Evolutionary conservation across 2,113 vertebrate species (phyloP), one percentile per base, ranked within the genome.

Genomic region (Oryzias celebensis): DNA sequence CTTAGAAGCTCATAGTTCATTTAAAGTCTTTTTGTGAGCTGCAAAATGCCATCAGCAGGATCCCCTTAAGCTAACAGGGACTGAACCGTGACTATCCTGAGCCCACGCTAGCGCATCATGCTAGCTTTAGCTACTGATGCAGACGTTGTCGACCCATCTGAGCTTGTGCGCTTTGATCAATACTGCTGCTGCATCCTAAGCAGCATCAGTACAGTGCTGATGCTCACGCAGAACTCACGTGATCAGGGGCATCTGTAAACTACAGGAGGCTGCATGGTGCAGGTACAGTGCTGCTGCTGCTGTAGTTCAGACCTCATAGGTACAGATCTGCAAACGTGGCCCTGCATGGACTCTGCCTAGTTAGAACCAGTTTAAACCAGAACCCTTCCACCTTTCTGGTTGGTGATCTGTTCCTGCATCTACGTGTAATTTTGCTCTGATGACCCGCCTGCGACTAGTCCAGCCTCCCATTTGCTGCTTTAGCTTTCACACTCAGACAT

Each of bases 161-260:
- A 58, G 58, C 63, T 75, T 77, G 3, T 4, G 26, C 0, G 64
- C 64, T 68, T 69, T 5, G 50, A 76, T 70, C 59, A 17, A 43
- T 52, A 76, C 61, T 46, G 44, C 68, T 48, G 23, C 52, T 36
- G 26, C 76, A 66, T 75, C 70, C 75, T 71, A 73, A 72, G 55
- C 65, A 73, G 80, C 74, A 70, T 67, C 57, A 62, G 58, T 58
- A 26, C 45, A 42, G 42, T 23, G 63, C 71, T 77, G 67, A 61
- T 1, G 58, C 54, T 43, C 55, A 52, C 12, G 63, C 58, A 71
- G 73, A 64, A 64, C 75, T 82, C 73, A 82, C 66, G 78, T 77
- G 23, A 75, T 85, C 73, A 77, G 79, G 82, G 78, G 79, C 63
- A 63, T 60, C 44, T 45, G 56, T 48, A 57, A 22, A 59, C 44